Evolutionary conservation across 37 sponge, comb jelly and placozoan species (phyloP), one percentile per base, ranked within the genome.

Genomic region (Oopsacas minuta): DNA sequence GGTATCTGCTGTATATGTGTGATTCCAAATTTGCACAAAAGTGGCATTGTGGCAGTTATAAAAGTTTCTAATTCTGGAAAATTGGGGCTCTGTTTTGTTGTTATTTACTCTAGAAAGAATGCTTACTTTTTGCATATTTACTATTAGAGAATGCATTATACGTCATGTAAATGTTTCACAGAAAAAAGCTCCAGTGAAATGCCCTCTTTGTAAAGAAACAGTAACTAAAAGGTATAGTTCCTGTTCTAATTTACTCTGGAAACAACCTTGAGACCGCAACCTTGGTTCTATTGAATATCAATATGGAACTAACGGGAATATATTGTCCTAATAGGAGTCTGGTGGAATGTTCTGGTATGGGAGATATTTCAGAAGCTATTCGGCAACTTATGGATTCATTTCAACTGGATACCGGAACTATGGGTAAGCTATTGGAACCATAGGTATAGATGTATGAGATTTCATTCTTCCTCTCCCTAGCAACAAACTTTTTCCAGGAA

Each of bases 201-300:
- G 75, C 75, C 75, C 75, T 10, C 75, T 61, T 10, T 61, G 75
- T 12, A 61, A 61, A 61, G 75, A 61, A 61, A 10, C 75, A 5
- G 75, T 61, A 7, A 61, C 75, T 34, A 61, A 61, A 12, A 61
- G 75, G 75, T 61, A n/a, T 42, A 61, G 75, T 25, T 61, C 75
- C 75, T 61, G 75, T 25, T 61, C 75, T 34, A 32, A 61, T 61
- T 61, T 10, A 34, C 75, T 42, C 49, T 17, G 49, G 49, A 17
- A 8, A 8, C 49, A 42, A 42, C 49, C 49, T 42, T 8, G 49
- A 15, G 49, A 17, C 49, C 49, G 15, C 49, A 42, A 42, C 12
- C 8, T 42, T 15, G 8, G n/a, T n/a, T n/a, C n/a, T n/a, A n/a
- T n/a, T n/a, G n/a, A n/a, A n/a, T n/a, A n/a, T n/a, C n/a, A n/a